Evolutionary conservation across 2,113 vertebrate species (phyloP), one percentile per base, ranked within the genome.

Genomic region (Pseudolaguvia tuberculata): DNA sequence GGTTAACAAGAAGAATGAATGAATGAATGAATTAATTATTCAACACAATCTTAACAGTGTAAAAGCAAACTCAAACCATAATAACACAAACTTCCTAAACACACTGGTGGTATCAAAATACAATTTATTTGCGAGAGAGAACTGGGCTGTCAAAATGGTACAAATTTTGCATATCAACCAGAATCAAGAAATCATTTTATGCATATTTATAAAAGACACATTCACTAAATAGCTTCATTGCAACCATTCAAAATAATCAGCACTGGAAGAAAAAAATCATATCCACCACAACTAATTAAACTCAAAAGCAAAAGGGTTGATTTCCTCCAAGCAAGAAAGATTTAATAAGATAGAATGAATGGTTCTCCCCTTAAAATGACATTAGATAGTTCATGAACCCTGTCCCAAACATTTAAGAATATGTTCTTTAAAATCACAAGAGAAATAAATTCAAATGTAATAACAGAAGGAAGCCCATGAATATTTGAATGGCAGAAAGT

Each of bases 131-230:
- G 81, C 88, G 83, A 87, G 85, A 61, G 83, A 87, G 85, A 61
- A 75, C 82, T 84, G 79, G 90, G 86, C 86, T 88, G 86, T 88
- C 85, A 87, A 91, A 91, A 90, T 82, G 76, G 80, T 82, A 79
- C 71, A 78, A 84, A 88, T 84, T 84, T 89, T 91, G 87, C 89
- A 91, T 91, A 89, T 89, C 88, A 92, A 90, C 83, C 80, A 86
- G 87, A 90, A 90, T 84, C 83, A 89, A 71, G 75, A 87, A 76
- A 81, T 88, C 76, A 73, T 78, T 86, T 89, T 89, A 89, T 84
- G 90, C 85, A 87, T 84, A 89, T 87, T 90, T 82, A 91, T 89
- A 91, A 92, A 91, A 83, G 80, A 76, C 77, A 87, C 84, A 81
- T 85, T 81, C 77, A 87, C 83, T 79, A 79, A 78, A 75, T 78